Evolutionary conservation across 2,113 vertebrate genomes (phyloP).

Genomic region (Brienomyrus longianalis): DNA sequence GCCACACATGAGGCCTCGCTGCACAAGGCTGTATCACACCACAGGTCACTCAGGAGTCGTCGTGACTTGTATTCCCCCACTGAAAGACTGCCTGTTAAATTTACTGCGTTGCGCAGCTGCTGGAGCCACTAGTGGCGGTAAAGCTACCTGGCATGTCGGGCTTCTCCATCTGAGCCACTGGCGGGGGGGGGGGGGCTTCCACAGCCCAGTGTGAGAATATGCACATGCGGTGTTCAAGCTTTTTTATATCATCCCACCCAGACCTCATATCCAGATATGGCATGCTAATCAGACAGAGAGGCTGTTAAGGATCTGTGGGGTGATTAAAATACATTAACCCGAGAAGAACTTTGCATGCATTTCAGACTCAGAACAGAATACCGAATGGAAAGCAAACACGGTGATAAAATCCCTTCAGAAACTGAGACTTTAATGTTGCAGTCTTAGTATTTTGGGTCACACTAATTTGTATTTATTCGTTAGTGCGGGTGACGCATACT

Average conservation of each 20-base stretch:
- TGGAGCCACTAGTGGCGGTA: not conserved
- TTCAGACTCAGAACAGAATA: not conserved
- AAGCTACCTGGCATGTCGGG: not conserved
- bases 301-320: not conserved
- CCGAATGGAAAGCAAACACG: not conserved
- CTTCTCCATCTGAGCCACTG: not conserved
- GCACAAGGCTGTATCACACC: not conserved
- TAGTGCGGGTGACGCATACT: not conserved
- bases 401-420: not conserved
- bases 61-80: not conserved
- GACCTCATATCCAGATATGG: not conserved
- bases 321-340: not conserved
- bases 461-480: not conserved
- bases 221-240: not conserved
- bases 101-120: not conserved
- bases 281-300: not conserved
- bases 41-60: not conserved
- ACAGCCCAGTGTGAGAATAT: not conserved
- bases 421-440: not conserved
- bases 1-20: not conserved
- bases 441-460: constrained; percentile 4
- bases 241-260: not conserved
- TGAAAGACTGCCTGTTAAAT: not conserved
- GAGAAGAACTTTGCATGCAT: not conserved
- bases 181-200: not conserved